Evolutionary conservation across 2,113 vertebrate genomes (phyloP).

Genomic region (Entomyzon cyanotis): DNA sequence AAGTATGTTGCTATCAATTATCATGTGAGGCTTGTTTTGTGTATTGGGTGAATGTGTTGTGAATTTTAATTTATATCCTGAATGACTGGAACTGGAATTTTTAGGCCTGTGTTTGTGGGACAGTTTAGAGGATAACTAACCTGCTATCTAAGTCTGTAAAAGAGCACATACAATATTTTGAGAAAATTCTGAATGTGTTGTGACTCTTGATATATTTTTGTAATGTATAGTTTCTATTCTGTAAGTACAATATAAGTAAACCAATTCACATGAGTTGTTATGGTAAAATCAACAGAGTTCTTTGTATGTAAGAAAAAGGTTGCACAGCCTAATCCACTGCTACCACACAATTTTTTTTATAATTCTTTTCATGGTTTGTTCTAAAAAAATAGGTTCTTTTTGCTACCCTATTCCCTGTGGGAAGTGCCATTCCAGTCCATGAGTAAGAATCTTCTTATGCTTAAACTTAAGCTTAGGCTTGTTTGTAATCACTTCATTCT

Average conservation of each 20-base stretch:
- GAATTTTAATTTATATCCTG: not conserved
- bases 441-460: not conserved
- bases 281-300: not conserved
- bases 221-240: not conserved
- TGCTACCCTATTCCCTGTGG: not conserved
- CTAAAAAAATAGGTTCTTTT: not conserved
- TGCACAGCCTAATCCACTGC: not conserved
- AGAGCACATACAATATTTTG: not conserved
- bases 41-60: not conserved
- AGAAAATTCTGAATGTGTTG: not conserved
- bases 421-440: not conserved
- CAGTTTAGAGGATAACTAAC: not conserved
- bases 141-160: not conserved
- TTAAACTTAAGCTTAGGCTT: not conserved
- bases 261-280: not conserved
- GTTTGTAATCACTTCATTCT: not conserved
- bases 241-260: not conserved
- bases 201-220: not conserved
- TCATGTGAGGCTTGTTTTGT: not conserved
- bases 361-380: not conserved
- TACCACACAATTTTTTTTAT: not conserved
- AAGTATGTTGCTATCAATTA: constrained; percentile 59
- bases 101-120: not conserved
- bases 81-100: not conserved
- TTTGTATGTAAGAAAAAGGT: not conserved